phyloP scores from a whole-genome alignment of 2,888 invertebrate genomes.

The Abrostola triplasia region DNA sequence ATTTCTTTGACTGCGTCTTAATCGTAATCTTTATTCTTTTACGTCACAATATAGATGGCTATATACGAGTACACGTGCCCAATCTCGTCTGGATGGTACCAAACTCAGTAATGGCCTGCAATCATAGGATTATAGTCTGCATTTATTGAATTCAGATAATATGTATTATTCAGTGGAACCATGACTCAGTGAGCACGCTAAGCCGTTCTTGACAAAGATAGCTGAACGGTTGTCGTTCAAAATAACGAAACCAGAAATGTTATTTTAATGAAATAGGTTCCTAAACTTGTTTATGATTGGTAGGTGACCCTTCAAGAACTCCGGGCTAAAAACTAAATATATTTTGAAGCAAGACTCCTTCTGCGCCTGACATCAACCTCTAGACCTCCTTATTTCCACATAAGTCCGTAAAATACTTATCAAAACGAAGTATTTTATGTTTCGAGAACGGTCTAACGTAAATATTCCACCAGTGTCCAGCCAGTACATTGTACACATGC shows the following conservation, averaged over 20 bases:
- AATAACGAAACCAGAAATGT: too few relatives aligned
- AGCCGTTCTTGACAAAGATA: too few relatives aligned
- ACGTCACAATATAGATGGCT: background rate
- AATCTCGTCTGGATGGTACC: background rate
- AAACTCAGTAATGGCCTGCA: background rate
- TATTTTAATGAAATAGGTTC: too few relatives aligned
- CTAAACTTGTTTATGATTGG: too few relatives aligned
- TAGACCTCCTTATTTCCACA: background rate
- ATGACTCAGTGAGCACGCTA: too few relatives aligned
- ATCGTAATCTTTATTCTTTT: constrained; percentile 1
- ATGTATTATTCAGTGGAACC: background rate
- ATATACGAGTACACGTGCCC: constrained; percentile 1
- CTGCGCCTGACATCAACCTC: too few relatives aligned
- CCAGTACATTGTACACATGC: constrained; percentile 44
- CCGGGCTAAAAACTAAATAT: too few relatives aligned
- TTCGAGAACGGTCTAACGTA: background rate
- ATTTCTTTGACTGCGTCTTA: background rate
- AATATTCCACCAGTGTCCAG: background rate
- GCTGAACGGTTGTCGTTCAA: too few relatives aligned
- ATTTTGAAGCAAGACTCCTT: too few relatives aligned
- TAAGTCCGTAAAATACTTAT: background rate
- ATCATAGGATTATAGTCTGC: background rate
- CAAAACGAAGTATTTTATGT: too few relatives aligned
- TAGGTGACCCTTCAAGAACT: too few relatives aligned
- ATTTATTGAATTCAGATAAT: background rate